Evolutionary conservation across 2,888 invertebrate genomes (phyloP).

Genomic region (Drosophila demipolita): DNA sequence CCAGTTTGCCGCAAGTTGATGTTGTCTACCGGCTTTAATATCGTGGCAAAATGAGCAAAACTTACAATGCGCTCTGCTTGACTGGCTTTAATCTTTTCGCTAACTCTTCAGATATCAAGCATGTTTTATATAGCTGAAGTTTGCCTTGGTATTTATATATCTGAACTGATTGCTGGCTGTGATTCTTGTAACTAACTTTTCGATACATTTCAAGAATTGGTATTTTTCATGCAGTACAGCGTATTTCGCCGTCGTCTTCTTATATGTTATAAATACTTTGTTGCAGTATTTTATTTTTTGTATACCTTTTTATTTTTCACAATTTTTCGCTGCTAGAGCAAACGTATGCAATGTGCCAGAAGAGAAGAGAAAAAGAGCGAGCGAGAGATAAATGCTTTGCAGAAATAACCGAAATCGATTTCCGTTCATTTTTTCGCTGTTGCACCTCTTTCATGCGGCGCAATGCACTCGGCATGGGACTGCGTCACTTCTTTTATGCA

Average conservation of each 20-base stretch:
- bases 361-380: neutral
- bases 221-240: neutral
- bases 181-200: neutral
- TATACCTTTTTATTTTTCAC: slow-evolving; percentile 7
- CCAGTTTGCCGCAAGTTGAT: slow-evolving; percentile 31
- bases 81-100: neutral
- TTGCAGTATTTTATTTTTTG: slow-evolving; percentile 2
- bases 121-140: neutral
- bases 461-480: slow-evolving; percentile 51
- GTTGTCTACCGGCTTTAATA: slow-evolving; percentile 40
- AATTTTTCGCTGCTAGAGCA: neutral
- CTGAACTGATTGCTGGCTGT: neutral
- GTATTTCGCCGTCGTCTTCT: slow-evolving; percentile 4
- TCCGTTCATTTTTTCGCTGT: slow-evolving; percentile 49
- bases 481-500: slow-evolving; percentile 59
- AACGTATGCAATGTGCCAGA: neutral
- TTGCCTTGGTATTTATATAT: neutral
- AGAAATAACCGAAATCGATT: slow-evolving; percentile 68
- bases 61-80: slow-evolving; percentile 10
- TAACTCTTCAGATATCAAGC: neutral
- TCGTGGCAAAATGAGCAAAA: slow-evolving; percentile 26
- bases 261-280: neutral
- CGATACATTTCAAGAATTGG: no score
- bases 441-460: slow-evolving; percentile 46
- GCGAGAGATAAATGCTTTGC: slow-evolving; percentile 30